Evolutionary conservation across 1,140 invertebrate species (phyloP), one percentile per base, ranked within the genome.

Genomic region (Drosophila nannoptera): DNA sequence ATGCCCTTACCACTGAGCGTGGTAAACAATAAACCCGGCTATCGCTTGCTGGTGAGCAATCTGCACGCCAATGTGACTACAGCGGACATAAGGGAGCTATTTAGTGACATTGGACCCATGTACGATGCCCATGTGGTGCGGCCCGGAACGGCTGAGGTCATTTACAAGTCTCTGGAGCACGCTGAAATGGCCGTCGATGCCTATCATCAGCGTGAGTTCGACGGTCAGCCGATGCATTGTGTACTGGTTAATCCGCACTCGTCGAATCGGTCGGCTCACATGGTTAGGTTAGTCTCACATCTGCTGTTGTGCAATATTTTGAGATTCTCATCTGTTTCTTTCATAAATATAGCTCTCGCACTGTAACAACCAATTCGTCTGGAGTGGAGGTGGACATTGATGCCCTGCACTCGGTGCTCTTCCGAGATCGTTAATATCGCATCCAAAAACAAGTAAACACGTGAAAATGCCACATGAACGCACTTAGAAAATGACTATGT

Each of bases 51-150:
- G 66, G 95, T 98, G 0, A 96, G 96, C 58, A 98, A 97, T 91
- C 92, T 98, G 48, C 94, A 96, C 75, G 91, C 92, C 2, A 94
- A 93, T 74, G 97, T 97, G 0, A 96, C 95, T 5, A 94, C 95
- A 70, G 94, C 96, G 77, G 97, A 98, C 90, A 96, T 98, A 70
- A 94, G 95, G 93, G 97, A 98, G 90, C 91, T 98, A 48, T 98
- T 98, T 91, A 96, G 96, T 84, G 96, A 97, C 86, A 94, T 98
- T 63, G 97, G 97, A 8, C 93, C 95, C 48, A 92, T 98, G 80
- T 90, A 96, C 40, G 93, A 94, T 69, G 96, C 96, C 2, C 92
- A 94, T 75, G 91, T 98, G 75, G 93, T 97, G n/a, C 93, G 96
- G 53, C 93, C 94, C 4, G 96, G 97, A 5, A 94, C 94, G 8